Evolutionary conservation across 1,140 invertebrate genomes (phyloP), one percentile per base, ranked within the genome.

Genomic region (Caerostris extrusa): DNA sequence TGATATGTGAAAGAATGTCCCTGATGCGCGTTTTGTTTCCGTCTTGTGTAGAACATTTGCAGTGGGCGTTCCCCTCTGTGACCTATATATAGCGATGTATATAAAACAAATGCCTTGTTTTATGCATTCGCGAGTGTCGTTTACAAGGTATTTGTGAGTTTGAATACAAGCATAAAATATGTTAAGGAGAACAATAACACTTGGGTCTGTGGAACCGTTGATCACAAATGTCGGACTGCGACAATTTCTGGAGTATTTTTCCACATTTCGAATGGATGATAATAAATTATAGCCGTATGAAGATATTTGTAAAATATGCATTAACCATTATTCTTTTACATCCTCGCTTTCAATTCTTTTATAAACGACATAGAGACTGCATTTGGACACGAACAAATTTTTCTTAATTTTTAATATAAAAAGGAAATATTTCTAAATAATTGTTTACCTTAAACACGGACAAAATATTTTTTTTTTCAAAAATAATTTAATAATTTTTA

Each of bases 21-120:
- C 19, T 91, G 17, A 60, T 71, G 67, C 19, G 55, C 55, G 8
- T 71, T 64, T 88, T 56, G 7, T 53, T 64, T 10, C 19, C 14
- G 14, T 64, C 50, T 10, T 55, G 50, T 5, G n/a, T 17, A 67
- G 50, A 61, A 88, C 58, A 56, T 58, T 69, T 67, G 14, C 60
- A 56, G 2, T 5, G 83, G 7, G n/a, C 64, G 64, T 67, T 12
- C n/a, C 12, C n/a, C 5, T n/a, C 14, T 19, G 53, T 71, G 19
- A 61, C 58, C 53, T 83, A 56, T 56, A 53, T 81, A 77, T 81
- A 10, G 56, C 71, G 19, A 50, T 82, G 57, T 81, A 82, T 91
- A 91, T 67, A 91, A 61, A 81, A 82, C 53, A 19, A 56, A 17
- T 82, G 71, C 14, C 71, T 91, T 91, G 90, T 82, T 82, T 91